phyloP scores from a whole-genome alignment of 2,888 invertebrate species.

The Trachelus iudaicus region DNA sequence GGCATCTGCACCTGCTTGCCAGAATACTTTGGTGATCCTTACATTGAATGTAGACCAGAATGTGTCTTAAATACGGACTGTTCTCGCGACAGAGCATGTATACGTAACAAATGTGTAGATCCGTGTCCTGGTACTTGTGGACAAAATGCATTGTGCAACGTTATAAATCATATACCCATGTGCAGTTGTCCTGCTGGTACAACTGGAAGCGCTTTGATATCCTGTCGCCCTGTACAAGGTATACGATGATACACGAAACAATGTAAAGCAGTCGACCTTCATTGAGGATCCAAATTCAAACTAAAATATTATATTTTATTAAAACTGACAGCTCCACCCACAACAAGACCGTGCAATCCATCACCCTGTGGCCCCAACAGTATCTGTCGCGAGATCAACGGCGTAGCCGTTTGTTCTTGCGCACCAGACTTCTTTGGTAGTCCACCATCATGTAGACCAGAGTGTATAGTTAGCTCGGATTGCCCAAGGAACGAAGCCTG shows the following conservation, averaged over 20 bases:
- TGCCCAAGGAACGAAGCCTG: conserved; percentile 55
- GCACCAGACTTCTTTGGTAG: conserved; percentile 52
- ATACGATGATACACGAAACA: conserved; percentile 25
- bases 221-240: conserved; percentile 73
- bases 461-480: conserved; percentile 44
- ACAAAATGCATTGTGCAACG: conserved; percentile 77
- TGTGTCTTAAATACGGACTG: conserved; percentile 83
- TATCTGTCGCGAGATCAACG: conserved; percentile 73
- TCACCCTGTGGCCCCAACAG: conserved; percentile 83
- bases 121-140: conserved; percentile 84
- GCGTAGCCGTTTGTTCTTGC: conserved; percentile 56
- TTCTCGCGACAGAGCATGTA: conserved; percentile 75
- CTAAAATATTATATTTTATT: conserved; percentile 63
- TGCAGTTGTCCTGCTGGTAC: conserved; percentile 79
- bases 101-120: conserved; percentile 76
- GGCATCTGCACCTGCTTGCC: conserved; percentile 79
- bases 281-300: conserved; percentile 7
- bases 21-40: conserved; percentile 81
- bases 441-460: conserved; percentile 50
- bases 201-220: conserved; percentile 78
- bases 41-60: conserved; percentile 82
- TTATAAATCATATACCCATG: conserved; percentile 80
- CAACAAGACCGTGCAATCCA: conserved; percentile 69
- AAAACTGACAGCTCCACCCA: conserved; percentile 15
- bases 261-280: neutral